A percentile compares a stretch with the other conserved stretches of the same genome.
phyloP scores from a whole-genome alignment of 2,113 vertebrate genomes.

The Danio rerio region GRCz12tu NC_133196.1:35832501-35833000 shows the following conservation, averaged over 20 bases:
- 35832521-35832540: not conserved
- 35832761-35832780: not conserved
- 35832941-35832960: too few relatives aligned
- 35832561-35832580: not conserved
- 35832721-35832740: not conserved
- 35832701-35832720: not conserved
- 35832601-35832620: not conserved
- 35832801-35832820: not conserved
- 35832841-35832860: not conserved
- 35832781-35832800: not conserved
- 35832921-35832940: too few relatives aligned
- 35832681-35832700: not conserved
- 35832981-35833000: too few relatives aligned
- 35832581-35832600: not conserved
- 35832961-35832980: too few relatives aligned
- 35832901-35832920: too few relatives aligned
- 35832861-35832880: not conserved
- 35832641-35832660: not conserved
- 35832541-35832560: constrained; percentile 44
- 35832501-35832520: constrained; percentile 27
- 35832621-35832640: not conserved
- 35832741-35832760: not conserved
- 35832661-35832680: not conserved
- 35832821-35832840: not conserved
- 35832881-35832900: too few relatives aligned